Percentiles rank a stretch among this genome's conserved stretches.
These are phyloP conservation scores for Bilobella aurantiaca DNA, from an alignment of 1,140 invertebrate genomes.

Conservation along the genomic window DNA sequence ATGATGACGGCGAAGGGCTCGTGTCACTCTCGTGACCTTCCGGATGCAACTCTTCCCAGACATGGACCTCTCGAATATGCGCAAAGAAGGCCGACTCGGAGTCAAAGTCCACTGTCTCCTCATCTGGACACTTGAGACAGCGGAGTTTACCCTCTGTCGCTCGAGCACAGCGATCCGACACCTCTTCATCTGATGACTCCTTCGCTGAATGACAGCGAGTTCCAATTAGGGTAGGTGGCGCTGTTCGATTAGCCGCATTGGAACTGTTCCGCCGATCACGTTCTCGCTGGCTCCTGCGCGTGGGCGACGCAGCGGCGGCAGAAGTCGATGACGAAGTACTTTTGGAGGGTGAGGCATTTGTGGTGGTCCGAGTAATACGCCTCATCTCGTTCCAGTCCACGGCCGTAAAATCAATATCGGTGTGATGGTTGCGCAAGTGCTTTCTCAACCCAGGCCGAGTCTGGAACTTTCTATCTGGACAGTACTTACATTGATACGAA, in stretches of 20 bases:
- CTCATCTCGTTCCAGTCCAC: not conserved
- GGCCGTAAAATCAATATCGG: not conserved
- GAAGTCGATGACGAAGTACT: not conserved
- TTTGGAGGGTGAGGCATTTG: not conserved
- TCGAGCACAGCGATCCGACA: not conserved
- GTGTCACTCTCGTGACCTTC: not conserved
- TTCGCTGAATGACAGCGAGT: not conserved
- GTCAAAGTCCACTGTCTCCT: not conserved
- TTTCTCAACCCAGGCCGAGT: not conserved
- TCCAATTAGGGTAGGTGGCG: not conserved
- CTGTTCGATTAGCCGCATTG: not conserved
- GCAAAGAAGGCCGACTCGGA: conserved; percentile 3
- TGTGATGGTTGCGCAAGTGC: conserved; percentile 1
- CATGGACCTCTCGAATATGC: conserved; percentile 8
- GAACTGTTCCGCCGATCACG: not conserved
- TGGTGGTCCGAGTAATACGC: not conserved
- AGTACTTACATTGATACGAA: not conserved
- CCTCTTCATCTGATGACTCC: not conserved
- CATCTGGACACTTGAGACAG: conserved; percentile 11
- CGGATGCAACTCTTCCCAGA: conserved; percentile 3
- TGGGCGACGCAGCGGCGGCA: not conserved
- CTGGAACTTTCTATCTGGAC: not conserved
- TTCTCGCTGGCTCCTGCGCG: not conserved
- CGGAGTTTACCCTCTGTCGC: conserved; percentile 1
- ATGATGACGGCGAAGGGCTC: not conserved